Base-by-base conservation (phyloP, 2,888 invertebrate genomes). In the Caenorhabditis macrosperma region DNA sequence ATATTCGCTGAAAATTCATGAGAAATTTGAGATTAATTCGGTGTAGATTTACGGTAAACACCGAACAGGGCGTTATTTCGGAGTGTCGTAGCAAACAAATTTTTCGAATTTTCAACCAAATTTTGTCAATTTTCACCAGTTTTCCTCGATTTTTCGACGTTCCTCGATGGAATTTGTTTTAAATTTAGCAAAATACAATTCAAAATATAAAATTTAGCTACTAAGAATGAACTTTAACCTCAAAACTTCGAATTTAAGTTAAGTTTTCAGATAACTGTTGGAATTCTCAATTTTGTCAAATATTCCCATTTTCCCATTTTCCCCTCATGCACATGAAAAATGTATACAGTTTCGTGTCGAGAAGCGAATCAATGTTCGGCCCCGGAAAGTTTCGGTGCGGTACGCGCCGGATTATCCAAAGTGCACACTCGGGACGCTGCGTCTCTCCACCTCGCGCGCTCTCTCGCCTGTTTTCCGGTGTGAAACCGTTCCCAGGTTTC, bases 321-420 rank as follows among this genome's bases (percentile, higher is more conserved):
- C 38, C 5, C n/a, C n/a, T 57, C 54, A 17, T 66, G 66, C 54
- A 66, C 38, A 50, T 17, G 50, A n/a, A 52, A 26, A 54, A 48
- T 26, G 48, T 48, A 26, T 48, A 44, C 44, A 44, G 44, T 44
- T 44, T 38, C 38, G 6, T 38, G 12, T 12, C 38, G 17, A 17
- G 2, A 9, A 10, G 17, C n/a, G n/a, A n/a, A n/a, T n/a, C n/a
- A n/a, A 20, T 24, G 17, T 26, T 22, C 35, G 52, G 50, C 9
- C 35, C 20, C 48, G 26, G 54, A 57, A 64, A 57, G 63, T 54
- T 57, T 57, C 55, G 72, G 46, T 52, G 44, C 33, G 61, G 63
- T 54, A 26, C 30, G 66, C 50, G 48, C 6, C 10, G 66, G 76
- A 76, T 76, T 76, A 76, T 41, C 76, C 76, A 55, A 76, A 76